Percentiles rank a stretch among this genome's conserved stretches.
These are phyloP conservation scores for Bombus pascuorum DNA, from an alignment of 1,140 invertebrate genomes.

Conservation along the genomic window DNA sequence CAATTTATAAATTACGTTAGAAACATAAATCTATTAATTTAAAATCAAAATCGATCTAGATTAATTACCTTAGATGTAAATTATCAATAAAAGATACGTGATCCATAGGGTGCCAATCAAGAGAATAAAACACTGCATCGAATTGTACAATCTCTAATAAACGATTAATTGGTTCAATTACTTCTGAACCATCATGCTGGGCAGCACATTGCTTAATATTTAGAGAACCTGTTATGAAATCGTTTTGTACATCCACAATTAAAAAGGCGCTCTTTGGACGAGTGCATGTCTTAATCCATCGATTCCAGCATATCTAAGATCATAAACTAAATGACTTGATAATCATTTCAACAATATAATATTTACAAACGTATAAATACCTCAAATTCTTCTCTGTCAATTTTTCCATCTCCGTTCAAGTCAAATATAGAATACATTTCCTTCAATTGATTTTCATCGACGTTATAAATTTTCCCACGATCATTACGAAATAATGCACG, in stretches of 20 bases:
- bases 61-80: conserved; percentile 83
- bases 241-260: conserved; percentile 98
- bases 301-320: conserved; percentile 87
- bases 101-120: conserved; percentile 98
- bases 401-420: conserved; percentile 89
- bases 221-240: conserved; percentile 97
- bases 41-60: not conserved
- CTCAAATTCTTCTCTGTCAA: conserved; percentile 92
- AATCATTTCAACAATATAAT: not conserved
- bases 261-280: conserved; percentile 94
- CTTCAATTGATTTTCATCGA: conserved; percentile 87
- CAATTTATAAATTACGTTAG: not conserved
- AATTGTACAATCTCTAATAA: conserved; percentile 93
- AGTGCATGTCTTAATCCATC: conserved; percentile 89
- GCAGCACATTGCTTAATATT: conserved; percentile 96
- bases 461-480: conserved; percentile 91
- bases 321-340: not conserved
- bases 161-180: conserved; percentile 95
- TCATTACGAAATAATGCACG: conserved; percentile 93
- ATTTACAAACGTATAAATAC: conserved; percentile 61
- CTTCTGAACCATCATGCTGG: conserved; percentile 94
- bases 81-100: conserved; percentile 99
- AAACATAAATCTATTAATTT: not conserved
- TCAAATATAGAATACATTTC: conserved; percentile 92
- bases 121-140: conserved; percentile 96